Evolutionary conservation across 2,113 vertebrate species (phyloP).

Genomic region (Megaleporinus macrocephalus): DNA sequence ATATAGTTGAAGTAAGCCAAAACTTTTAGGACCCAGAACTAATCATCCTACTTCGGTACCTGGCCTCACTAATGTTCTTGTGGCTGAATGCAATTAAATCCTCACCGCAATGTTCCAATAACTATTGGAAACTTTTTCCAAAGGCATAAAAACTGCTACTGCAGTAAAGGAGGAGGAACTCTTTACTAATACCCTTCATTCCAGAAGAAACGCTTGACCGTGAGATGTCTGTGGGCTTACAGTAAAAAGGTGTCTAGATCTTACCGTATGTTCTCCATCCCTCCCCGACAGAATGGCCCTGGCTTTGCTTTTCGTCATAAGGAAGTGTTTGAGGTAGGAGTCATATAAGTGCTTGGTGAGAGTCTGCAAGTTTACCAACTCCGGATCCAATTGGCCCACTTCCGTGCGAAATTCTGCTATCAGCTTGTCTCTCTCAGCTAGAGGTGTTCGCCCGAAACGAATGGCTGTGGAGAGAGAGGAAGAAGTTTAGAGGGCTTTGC

Average conservation of each 20-base stretch:
- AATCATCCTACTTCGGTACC: too few species aligned
- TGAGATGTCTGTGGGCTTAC: too few species aligned
- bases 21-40: too few species aligned
- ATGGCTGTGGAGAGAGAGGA: constrained; percentile 74
- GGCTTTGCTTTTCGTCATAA: constrained; percentile 86
- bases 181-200: too few species aligned
- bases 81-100: too few species aligned
- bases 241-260: neutral
- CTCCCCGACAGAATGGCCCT: constrained; percentile 86
- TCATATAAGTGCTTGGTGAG: constrained; percentile 84
- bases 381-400: constrained; percentile 79
- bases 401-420: constrained; percentile 83
- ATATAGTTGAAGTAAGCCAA: too few species aligned
- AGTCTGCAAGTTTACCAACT: constrained; percentile 79
- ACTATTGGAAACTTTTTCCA: too few species aligned
- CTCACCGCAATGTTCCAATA: too few species aligned
- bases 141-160: too few species aligned
- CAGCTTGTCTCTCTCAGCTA: constrained; percentile 86
- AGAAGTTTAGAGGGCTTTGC: neutral
- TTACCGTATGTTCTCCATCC: constrained; percentile 84
- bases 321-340: constrained; percentile 87
- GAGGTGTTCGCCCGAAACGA: constrained; percentile 86
- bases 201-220: too few species aligned
- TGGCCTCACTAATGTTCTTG: too few species aligned
- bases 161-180: too few species aligned